A percentile compares a stretch with the other conserved stretches of the same genome.
phyloP scores from a whole-genome alignment of 2,888 invertebrate genomes.

The Heliconius sara region DNA sequence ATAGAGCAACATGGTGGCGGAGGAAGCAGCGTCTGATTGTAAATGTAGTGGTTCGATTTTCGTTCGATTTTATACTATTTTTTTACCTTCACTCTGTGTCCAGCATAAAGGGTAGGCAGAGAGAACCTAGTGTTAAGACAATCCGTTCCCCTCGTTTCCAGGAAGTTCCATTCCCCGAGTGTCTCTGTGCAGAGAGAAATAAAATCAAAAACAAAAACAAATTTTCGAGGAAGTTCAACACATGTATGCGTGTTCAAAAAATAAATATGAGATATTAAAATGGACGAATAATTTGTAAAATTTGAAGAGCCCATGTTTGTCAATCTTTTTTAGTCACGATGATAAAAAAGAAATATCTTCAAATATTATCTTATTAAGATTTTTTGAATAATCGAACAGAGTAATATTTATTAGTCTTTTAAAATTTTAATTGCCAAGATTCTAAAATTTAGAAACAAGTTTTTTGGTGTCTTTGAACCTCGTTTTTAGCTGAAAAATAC shows the following conservation, averaged over 20 bases:
- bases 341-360: neutral
- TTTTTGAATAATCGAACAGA: neutral
- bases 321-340: neutral
- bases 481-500: conserved; percentile 5
- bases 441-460: conserved; percentile 7
- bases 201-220: no score
- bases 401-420: neutral
- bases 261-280: neutral
- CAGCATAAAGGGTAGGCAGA: no score
- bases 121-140: no score
- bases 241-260: no score
- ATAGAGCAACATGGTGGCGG: neutral
- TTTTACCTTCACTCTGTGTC: neutral
- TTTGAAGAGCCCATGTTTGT: neutral
- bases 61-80: neutral
- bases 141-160: no score
- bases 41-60: neutral
- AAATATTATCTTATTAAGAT: neutral
- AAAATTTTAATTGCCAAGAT: conserved; percentile 1
- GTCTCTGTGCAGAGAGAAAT: no score
- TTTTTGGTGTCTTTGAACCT: conserved; percentile 36
- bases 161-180: no score
- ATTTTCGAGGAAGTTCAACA: no score
- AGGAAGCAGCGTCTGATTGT: no score
- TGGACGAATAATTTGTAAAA: neutral